A percentile compares a stretch with the other conserved stretches of the same genome.
Evolutionary conservation across 2,797 vertebrate species (phyloP).

Genomic region (Hypotaenidia philippensis): DNA sequence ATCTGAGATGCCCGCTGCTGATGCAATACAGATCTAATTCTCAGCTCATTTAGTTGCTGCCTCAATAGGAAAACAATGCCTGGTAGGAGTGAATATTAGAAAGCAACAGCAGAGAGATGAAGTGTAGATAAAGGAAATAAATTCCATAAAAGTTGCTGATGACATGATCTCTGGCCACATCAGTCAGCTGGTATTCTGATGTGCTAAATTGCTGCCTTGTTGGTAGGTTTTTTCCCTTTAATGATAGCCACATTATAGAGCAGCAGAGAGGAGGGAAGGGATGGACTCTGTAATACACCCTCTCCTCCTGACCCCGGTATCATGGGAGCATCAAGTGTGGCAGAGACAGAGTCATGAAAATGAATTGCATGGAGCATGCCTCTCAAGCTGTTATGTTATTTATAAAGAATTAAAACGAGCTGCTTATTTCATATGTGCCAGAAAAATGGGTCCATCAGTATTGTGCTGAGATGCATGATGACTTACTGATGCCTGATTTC

Average conservation of each 20-base stretch:
- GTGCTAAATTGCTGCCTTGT: neutral
- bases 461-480: conserved; percentile 33
- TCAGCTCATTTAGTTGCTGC: conserved; percentile 71
- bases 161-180: conserved; percentile 37
- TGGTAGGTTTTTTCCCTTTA: neutral
- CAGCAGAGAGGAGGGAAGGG: neutral
- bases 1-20: conserved; percentile 60
- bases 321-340: conserved; percentile 4
- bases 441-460: conserved; percentile 44
- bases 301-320: conserved; percentile 4
- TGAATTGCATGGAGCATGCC: neutral
- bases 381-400: conserved; percentile 68
- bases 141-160: conserved; percentile 42
- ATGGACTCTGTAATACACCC: neutral
- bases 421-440: conserved; percentile 49
- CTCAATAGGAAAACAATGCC: conserved; percentile 64
- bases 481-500: conserved; percentile 59
- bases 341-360: conserved; percentile 44
- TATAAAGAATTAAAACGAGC: conserved; percentile 68
- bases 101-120: conserved; percentile 56
- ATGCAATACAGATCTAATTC: conserved; percentile 71
- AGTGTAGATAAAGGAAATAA: conserved; percentile 53
- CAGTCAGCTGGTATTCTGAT: conserved; percentile 43
- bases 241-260: neutral
- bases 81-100: conserved; percentile 76